phyloP scores from a whole-genome alignment of 2,797 vertebrate species.

The Tragelaphus eurycerus region DNA sequence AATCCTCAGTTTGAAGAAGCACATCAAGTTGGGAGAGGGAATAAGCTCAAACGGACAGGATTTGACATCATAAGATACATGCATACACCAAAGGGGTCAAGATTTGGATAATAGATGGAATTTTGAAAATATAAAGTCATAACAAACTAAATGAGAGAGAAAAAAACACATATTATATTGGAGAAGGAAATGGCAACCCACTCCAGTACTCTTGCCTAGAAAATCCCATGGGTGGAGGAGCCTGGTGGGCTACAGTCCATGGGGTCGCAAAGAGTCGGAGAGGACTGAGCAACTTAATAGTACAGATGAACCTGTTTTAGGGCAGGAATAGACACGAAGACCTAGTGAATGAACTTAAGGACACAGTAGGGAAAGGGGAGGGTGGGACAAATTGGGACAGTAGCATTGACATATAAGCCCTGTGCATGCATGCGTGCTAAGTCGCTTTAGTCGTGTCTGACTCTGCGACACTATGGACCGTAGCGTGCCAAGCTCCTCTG shows the following conservation, averaged over 20 bases:
- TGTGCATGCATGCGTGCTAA: rapidly evolving
- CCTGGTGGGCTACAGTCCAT: too few relatives aligned
- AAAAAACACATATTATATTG: too few relatives aligned
- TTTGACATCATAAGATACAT: not conserved
- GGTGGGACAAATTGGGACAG: not conserved
- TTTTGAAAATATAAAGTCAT: not conserved
- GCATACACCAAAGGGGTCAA: not conserved
- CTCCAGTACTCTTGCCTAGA: too few relatives aligned
- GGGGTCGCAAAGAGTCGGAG: too few relatives aligned
- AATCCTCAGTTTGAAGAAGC: not conserved
- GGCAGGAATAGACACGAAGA: not conserved
- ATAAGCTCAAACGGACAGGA: not conserved
- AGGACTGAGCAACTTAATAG: too few relatives aligned
- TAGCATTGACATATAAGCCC: not conserved
- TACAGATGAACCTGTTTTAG: not conserved
- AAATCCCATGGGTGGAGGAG: too few relatives aligned
- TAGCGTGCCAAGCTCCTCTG: not conserved
- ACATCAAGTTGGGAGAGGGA: not conserved
- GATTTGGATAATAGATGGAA: not conserved
- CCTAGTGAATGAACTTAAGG: not conserved
- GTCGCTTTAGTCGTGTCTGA: not conserved
- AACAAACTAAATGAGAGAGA: too few relatives aligned
- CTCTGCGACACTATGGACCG: not conserved
- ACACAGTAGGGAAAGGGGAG: not conserved
- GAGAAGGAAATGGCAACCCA: too few relatives aligned